phyloP scores from a whole-genome alignment of 1,140 invertebrate species.

The Lysiphlebus fabarum region DNA sequence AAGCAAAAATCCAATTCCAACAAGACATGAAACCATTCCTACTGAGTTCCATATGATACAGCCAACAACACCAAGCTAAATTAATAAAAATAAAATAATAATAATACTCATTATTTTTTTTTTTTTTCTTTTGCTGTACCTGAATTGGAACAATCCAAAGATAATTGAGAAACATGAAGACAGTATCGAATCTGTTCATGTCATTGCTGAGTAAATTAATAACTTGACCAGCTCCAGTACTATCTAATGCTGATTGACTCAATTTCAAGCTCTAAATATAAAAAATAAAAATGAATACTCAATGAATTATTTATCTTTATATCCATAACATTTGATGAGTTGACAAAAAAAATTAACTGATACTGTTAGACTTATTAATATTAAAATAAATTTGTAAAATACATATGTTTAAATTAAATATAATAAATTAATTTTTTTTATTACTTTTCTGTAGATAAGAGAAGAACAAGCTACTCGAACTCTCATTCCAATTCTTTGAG shows the following conservation, averaged over 20 bases:
- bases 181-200: constrained; percentile 60
- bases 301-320: background rate
- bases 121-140: no score
- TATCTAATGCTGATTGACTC: constrained; percentile 60
- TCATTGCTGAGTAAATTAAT: constrained; percentile 84
- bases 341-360: no score
- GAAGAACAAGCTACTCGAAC: constrained; percentile 60
- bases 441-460: constrained; percentile 64
- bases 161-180: constrained; percentile 56
- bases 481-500: constrained; percentile 60
- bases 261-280: constrained; percentile 63
- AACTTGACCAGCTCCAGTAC: constrained; percentile 77
- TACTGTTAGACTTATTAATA: no score
- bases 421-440: constrained; percentile 10
- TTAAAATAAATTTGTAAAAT: background rate
- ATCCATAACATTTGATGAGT: background rate
- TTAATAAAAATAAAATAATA: constrained; percentile 13
- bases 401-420: background rate
- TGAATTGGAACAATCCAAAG: constrained; percentile 53
- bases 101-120: no score
- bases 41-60: constrained; percentile 70
- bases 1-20: constrained; percentile 65
- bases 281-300: constrained; percentile 1
- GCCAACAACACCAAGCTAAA: constrained; percentile 51
- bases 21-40: constrained; percentile 62